Percentiles rank a stretch among this genome's conserved stretches.
phyloP scores from a whole-genome alignment of 1,140 invertebrate genomes.

The Ooceraea biroi region DNA sequence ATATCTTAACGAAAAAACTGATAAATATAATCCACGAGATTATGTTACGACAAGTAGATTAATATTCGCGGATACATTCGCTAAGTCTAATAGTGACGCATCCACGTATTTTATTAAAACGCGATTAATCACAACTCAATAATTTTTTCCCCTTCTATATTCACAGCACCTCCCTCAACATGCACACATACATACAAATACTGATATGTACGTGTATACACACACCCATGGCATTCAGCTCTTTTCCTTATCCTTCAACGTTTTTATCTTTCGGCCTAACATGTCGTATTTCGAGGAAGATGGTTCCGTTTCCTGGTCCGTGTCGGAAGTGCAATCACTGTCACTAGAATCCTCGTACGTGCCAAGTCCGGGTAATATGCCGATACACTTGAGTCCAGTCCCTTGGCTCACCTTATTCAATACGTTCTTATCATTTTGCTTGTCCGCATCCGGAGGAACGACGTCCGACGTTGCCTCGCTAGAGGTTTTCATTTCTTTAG shows the following conservation, averaged over 20 bases:
- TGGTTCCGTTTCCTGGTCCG: conserved; percentile 86
- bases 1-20: neutral
- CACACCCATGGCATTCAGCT: conserved; percentile 68
- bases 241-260: conserved; percentile 79
- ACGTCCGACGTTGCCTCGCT: conserved; percentile 58
- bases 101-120: neutral
- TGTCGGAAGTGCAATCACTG: conserved; percentile 88
- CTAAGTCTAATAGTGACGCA: neutral
- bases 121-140: neutral
- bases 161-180: neutral
- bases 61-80: neutral
- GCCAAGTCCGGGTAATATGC: conserved; percentile 92
- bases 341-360: conserved; percentile 91
- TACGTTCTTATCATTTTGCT: conserved; percentile 12
- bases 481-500: conserved; percentile 44
- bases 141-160: conserved; percentile 13
- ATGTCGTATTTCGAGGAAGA: conserved; percentile 86
- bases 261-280: conserved; percentile 87
- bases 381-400: conserved; percentile 89
- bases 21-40: neutral
- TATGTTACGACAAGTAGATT: neutral
- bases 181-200: neutral
- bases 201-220: neutral
- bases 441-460: conserved; percentile 31
- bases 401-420: conserved; percentile 45